A percentile compares a stretch with the other conserved stretches of the same genome.
Evolutionary conservation across 2,888 invertebrate genomes (phyloP).

Genomic region (Noctua janthe): DNA sequence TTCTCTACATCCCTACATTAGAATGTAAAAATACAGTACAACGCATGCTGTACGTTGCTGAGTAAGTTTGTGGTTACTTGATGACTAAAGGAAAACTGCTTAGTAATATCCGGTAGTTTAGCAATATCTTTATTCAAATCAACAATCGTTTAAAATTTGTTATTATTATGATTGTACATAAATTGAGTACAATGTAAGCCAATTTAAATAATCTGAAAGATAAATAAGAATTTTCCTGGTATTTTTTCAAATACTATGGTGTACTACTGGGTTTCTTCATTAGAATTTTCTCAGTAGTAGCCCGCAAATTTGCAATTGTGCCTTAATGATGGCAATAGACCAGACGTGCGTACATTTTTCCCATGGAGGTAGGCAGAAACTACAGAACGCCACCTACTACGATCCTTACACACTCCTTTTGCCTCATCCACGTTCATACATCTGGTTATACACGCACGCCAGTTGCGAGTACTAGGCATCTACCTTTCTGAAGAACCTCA

Average conservation of each 20-base stretch:
- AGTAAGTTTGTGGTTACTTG: background rate
- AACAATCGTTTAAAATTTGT: background rate
- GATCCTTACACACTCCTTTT: background rate
- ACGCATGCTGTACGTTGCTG: no score
- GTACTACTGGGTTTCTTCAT: background rate
- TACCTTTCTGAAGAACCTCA: background rate
- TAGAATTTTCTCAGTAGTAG: background rate
- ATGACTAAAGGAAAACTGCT: slow-evolving; percentile 1
- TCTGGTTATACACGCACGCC: no score
- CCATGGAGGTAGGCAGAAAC: no score
- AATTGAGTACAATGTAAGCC: background rate
- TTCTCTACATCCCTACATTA: no score
- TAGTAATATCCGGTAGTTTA: slow-evolving; percentile 13
- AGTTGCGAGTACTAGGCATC: no score
- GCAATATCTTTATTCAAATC: slow-evolving; percentile 1
- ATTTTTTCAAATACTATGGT: background rate
- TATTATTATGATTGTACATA: background rate
- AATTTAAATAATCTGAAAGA: slow-evolving; percentile 32
- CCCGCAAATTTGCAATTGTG: background rate
- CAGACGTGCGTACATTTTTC: background rate
- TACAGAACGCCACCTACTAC: no score
- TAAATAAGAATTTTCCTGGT: background rate
- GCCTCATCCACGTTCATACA: background rate
- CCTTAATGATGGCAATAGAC: background rate
- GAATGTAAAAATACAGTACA: no score